Conservation (phyloP, 2,113 vertebrate genomes). For the Caracal caracal region DNA sequence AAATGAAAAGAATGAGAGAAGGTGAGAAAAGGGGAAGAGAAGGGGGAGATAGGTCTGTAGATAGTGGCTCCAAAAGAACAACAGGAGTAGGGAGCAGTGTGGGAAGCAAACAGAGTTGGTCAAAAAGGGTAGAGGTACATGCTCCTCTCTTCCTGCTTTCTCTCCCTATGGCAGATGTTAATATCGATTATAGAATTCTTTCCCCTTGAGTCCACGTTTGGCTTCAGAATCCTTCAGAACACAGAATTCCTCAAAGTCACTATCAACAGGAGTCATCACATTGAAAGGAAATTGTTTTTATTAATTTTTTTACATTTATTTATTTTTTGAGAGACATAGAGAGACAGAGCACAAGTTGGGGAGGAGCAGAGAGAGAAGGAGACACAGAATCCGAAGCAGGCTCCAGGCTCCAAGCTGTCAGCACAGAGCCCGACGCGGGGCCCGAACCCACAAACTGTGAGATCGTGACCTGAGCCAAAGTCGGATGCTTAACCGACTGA, state of each 20-base stretch:
- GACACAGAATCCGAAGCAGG: too few species aligned
- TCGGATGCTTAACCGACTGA: too few species aligned
- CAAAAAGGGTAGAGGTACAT: not conserved
- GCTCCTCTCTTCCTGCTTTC: not conserved
- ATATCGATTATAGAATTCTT: not conserved
- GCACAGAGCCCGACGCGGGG: too few species aligned
- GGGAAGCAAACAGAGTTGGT: not conserved
- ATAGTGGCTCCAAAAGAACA: not conserved
- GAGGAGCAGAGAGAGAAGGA: too few species aligned
- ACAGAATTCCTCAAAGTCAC: not conserved
- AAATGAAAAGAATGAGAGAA: not conserved
- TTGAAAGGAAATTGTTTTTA: not conserved
- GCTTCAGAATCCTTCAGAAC: not conserved
- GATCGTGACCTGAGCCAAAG: too few species aligned
- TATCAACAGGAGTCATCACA: not conserved
- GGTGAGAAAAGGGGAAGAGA: not conserved
- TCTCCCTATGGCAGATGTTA: not conserved
- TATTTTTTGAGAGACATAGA: too few species aligned
- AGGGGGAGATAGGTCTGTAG: not conserved
- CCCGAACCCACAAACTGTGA: too few species aligned
- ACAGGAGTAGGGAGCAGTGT: not conserved
- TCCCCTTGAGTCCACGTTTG: not conserved
- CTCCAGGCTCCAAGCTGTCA: too few species aligned
- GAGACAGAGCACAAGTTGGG: too few species aligned
- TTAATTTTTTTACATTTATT: too few species aligned